Evolutionary conservation across 2,888 invertebrate species (phyloP), one percentile per base, ranked within the genome.

Genomic region (Itoplectis maculator): DNA sequence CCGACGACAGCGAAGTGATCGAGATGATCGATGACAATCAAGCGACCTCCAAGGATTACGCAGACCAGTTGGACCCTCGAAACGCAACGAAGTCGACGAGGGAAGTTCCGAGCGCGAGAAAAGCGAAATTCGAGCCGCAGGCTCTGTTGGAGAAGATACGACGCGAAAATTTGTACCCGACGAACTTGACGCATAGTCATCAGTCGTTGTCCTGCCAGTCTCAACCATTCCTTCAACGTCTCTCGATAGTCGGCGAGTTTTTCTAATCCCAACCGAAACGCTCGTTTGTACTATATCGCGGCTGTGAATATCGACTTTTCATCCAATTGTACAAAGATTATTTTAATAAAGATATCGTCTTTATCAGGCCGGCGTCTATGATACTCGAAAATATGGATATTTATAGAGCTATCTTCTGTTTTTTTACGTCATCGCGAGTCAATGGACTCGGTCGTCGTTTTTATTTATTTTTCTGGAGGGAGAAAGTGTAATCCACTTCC

Each of bases 191-290:
- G 0, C 95, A 95, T 54, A 95, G 95, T 89, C 97, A 95, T 92
- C 95, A 96, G 81, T 90, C 96, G 13, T 93, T 98, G 76, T 95
- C 96, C 63, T 98, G 98, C 88, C 95, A 96, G 69, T 96, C 97
- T 1, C 97, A 97, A 77, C 96, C 97, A 15, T 97, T 97, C 92
- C 92, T 96, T 81, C 96, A 96, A 92, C 94, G 96, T 89, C 94
- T 97, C 91, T 96, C 96, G 15, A 94, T 97, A 84, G 95, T 96
- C 82, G 97, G 97, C 0, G 97, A 97, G 94, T 96, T 97, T 93
- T 95, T 95, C 89, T 92, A 85, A 88, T 63, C 1, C 20, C 11
- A 54, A 6, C 40, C n/a, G n/a, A 18, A 63, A 54, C 61, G 8
- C n/a, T 47, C 29, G 15, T 65, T 56, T 15, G n/a, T 51, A 40